These are phyloP conservation scores for Taxidea taxus DNA, from an alignment of 2,113 vertebrate species.

Conservation along the genomic window DNA sequence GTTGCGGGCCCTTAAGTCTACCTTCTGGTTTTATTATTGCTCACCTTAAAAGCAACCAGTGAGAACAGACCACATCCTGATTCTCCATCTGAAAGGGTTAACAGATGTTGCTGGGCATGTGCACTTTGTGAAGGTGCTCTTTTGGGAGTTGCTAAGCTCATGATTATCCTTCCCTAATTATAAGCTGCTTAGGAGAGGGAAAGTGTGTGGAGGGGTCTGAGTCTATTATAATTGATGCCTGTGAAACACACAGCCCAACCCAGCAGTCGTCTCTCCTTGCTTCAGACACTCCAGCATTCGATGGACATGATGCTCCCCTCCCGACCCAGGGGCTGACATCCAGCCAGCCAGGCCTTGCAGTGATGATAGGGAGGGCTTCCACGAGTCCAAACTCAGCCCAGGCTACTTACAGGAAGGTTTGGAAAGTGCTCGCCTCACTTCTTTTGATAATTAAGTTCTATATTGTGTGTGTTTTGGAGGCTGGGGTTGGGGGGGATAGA, in stretches of 20 bases:
- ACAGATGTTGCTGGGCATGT: not conserved
- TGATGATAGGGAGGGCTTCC: not conserved
- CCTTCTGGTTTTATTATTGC: not conserved
- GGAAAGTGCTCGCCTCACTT: not conserved
- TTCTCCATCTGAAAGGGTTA: not conserved
- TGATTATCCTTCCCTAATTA: conserved; percentile 69
- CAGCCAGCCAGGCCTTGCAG: not conserved
- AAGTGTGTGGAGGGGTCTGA: conserved; percentile 56
- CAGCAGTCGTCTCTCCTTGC: not conserved
- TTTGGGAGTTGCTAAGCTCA: conserved; percentile 34
- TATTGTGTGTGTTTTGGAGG: no score
- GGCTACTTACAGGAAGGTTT: not conserved
- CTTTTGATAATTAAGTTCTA: not conserved
- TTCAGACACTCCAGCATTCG: not conserved
- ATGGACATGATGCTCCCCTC: not conserved
- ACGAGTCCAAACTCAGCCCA: not conserved
- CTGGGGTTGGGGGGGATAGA: not conserved
- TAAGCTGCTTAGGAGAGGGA: conserved; percentile 58
- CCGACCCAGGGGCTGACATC: not conserved
- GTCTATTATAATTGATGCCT: conserved; percentile 67
- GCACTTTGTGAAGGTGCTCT: conserved; percentile 20
- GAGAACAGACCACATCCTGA: not conserved
- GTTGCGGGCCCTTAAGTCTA: not conserved
- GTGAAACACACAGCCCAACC: conserved; percentile 55
- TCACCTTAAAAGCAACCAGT: not conserved